Percentiles rank a stretch among this genome's conserved stretches.
These are phyloP conservation scores for Ceratitis capitata DNA, from an alignment of 1,140 invertebrate genomes.

Conservation along the genomic window DNA sequence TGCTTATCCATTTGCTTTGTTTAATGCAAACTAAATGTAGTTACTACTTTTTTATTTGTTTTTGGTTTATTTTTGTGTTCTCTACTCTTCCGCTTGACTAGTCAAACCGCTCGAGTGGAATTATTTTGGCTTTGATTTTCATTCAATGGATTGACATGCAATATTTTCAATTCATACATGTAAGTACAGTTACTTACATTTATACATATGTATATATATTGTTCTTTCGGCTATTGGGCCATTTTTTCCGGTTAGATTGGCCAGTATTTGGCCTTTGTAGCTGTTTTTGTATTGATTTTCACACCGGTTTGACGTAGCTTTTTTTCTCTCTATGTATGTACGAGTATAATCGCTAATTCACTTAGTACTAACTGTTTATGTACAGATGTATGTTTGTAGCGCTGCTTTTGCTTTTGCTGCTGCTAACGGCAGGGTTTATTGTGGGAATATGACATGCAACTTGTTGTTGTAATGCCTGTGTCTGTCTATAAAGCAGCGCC, in stretches of 20 bases:
- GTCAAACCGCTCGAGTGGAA: slow-evolving; percentile 11
- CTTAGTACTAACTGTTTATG: too few relatives aligned
- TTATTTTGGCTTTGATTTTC: slow-evolving; percentile 28
- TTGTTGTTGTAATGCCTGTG: neutral
- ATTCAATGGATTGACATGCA: slow-evolving; percentile 17
- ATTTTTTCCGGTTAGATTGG: slow-evolving; percentile 26
- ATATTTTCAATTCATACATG: neutral
- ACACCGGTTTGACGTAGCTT: slow-evolving; percentile 3
- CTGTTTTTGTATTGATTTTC: neutral
- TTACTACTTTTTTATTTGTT: too few relatives aligned
- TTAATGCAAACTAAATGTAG: too few relatives aligned
- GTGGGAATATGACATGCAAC: slow-evolving; percentile 32
- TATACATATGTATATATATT: neutral
- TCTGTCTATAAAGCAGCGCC: neutral
- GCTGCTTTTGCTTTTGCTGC: neutral
- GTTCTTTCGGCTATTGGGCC: slow-evolving; percentile 25
- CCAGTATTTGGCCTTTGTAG: slow-evolving; percentile 24
- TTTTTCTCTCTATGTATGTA: neutral
- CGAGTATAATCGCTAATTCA: neutral
- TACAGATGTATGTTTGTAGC: neutral
- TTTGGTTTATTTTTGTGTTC: neutral
- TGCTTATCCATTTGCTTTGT: too few relatives aligned
- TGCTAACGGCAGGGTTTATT: neutral
- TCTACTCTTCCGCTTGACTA: neutral
- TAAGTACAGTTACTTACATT: neutral